Conservation (phyloP, 2,888 invertebrate species). For the Coelopa pilipes region DNA sequence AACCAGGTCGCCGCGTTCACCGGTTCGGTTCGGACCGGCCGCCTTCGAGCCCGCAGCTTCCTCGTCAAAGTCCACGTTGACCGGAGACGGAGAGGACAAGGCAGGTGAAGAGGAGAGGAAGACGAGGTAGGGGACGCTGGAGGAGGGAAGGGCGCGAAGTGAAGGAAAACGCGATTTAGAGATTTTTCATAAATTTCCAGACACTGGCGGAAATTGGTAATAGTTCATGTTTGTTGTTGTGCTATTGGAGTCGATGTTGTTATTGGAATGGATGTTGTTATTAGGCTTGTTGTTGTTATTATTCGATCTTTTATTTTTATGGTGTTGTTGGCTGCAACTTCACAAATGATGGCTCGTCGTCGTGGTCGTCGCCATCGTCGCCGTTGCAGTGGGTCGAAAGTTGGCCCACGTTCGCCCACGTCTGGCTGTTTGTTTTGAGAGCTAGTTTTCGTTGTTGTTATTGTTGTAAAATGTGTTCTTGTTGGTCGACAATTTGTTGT, state of each 20-base stretch:
- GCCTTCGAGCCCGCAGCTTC: no score
- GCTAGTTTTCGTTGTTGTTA: background rate
- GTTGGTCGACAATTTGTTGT: conserved; percentile 16
- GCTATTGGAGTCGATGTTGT: background rate
- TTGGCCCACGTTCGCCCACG: conserved; percentile 43
- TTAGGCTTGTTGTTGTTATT: conserved; percentile 1
- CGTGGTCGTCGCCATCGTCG: conserved; percentile 14
- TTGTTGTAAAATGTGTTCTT: conserved; percentile 19
- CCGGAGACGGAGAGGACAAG: no score
- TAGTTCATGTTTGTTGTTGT: conserved; percentile 3
- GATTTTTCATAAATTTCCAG: conserved; percentile 31
- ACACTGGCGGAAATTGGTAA: conserved; percentile 31
- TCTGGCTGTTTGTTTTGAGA: background rate
- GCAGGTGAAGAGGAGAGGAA: no score
- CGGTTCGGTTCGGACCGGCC: background rate
- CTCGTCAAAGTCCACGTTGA: no score
- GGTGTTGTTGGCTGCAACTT: conserved; percentile 20
- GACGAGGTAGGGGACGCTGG: no score
- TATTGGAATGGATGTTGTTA: background rate
- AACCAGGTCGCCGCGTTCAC: conserved; percentile 10
- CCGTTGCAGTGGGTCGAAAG: conserved; percentile 37
- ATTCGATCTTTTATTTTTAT: background rate
- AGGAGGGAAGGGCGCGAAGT: background rate
- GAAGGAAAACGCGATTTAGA: background rate
- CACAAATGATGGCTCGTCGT: conserved; percentile 18